These are phyloP conservation scores for Scalopus aquaticus DNA, from an alignment of 2,113 vertebrate genomes.

Conservation along the genomic window DNA sequence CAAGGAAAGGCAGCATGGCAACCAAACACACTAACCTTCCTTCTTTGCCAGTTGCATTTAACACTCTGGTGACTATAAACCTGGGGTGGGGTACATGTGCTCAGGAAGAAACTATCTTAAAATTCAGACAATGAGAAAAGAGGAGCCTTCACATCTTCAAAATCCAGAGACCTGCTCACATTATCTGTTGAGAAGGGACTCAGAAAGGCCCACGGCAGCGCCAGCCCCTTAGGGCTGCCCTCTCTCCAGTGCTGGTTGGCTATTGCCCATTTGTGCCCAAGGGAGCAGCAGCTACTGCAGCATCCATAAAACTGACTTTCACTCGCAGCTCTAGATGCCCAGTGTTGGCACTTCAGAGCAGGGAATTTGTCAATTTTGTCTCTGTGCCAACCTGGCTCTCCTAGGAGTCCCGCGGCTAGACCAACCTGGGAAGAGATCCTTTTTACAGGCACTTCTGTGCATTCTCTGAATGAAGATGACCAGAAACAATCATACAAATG, in stretches of 20 bases:
- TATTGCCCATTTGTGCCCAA: neutral
- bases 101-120: conserved; percentile 45
- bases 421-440: neutral
- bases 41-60: neutral
- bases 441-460: neutral
- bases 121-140: conserved; percentile 44
- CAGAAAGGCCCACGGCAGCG: neutral
- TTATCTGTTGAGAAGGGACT: neutral
- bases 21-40: conserved; percentile 35
- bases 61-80: conserved; percentile 27
- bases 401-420: neutral
- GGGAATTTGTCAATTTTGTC: conserved; percentile 9
- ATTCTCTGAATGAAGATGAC: conserved; percentile 55
- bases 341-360: neutral
- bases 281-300: neutral
- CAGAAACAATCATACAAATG: conserved; percentile 65
- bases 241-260: neutral
- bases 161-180: neutral
- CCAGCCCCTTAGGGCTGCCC: neutral
- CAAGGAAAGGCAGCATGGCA: conserved; percentile 15
- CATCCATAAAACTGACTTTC: neutral
- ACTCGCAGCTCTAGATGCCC: neutral
- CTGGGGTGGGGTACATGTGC: neutral
- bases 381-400: neutral
- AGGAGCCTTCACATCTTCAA: conserved; percentile 31